Base-by-base conservation (phyloP, 2,888 invertebrate genomes). In the Drosophila prolongata region DNA sequence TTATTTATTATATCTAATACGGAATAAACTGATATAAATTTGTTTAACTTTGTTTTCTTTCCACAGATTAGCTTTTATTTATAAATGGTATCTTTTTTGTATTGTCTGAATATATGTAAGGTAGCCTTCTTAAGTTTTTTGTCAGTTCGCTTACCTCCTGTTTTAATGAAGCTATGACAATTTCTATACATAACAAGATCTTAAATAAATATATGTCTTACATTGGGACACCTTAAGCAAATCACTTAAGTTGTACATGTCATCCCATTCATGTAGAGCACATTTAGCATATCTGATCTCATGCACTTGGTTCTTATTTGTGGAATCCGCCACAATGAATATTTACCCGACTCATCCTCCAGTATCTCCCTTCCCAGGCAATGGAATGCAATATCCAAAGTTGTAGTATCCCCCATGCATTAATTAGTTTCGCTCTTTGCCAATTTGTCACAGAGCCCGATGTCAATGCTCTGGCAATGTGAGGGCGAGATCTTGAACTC, bases 391-490 rank as follows among this genome's bases (percentile, higher is more conserved):
- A 73, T 80, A 65, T 47, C 40, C 46, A 42, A 54, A 65, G 65
- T 42, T 65, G 46, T 64, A 3, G 54, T 42, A 55, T 16, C 38
- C 56, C 40, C 52, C 43, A 24, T 73, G 52, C 76, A 87, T 86
- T 86, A 86, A 83, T 83, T 83, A 83, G 87, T 83, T 77, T 83
- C 79, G 64, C 75, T 46, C 37, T 53, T 57, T 62, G 81, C 69
- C 66, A 80, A 86, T 86, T 82, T 82, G 83, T 82, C 83, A 79
- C 80, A 75, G 67, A 60, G 68, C 54, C 57, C 49, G 53, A 67
- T 70, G 75, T 71, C 73, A 66, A 66, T 72, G 58, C 54, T 54
- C 54, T 35, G 47, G 34, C 24, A 44, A 14, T 62, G n/a, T 43
- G 54, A 54, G 75, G 75, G 52, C 37, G 35, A 65, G 52, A 46